phyloP scores from a whole-genome alignment of 2,797 vertebrate species.

The Botia kubotai region DNA sequence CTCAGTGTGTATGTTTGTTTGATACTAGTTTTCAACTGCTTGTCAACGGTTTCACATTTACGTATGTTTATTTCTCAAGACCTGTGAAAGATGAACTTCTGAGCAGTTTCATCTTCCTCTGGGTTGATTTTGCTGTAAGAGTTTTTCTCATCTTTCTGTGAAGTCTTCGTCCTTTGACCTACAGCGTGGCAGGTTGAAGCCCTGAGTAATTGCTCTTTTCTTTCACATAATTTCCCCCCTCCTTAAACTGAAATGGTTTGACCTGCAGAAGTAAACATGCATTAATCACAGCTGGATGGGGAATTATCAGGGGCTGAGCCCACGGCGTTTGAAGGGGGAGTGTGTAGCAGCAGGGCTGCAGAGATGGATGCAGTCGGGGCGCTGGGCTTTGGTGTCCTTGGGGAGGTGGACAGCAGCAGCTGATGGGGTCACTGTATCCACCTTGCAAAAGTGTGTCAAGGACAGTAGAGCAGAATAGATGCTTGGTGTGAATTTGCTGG shows the following conservation, averaged over 20 bases:
- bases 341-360: slow-evolving; percentile 63
- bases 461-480: slow-evolving; percentile 57
- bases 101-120: neutral
- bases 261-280: slow-evolving; percentile 82
- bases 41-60: too few relatives aligned
- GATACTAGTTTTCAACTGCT: too few relatives aligned
- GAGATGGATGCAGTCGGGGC: slow-evolving; percentile 82
- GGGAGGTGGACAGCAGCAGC: slow-evolving; percentile 76
- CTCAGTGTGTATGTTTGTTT: too few relatives aligned
- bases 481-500: slow-evolving; percentile 45
- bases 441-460: slow-evolving; percentile 85
- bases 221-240: slow-evolving; percentile 57
- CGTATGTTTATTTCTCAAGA: neutral
- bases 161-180: slow-evolving; percentile 36
- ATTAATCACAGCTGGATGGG: slow-evolving; percentile 82
- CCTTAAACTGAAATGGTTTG: slow-evolving; percentile 71
- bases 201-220: slow-evolving; percentile 54
- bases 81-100: neutral
- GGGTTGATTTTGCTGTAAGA: slow-evolving; percentile 1
- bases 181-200: slow-evolving; percentile 24
- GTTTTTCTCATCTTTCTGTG: neutral
- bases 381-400: slow-evolving; percentile 70
- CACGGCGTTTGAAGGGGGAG: slow-evolving; percentile 73
- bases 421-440: slow-evolving; percentile 79
- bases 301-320: slow-evolving; percentile 76